Evolutionary conservation across 1,140 invertebrate species (phyloP).

Genomic region (Pectinophora gossypiella): DNA sequence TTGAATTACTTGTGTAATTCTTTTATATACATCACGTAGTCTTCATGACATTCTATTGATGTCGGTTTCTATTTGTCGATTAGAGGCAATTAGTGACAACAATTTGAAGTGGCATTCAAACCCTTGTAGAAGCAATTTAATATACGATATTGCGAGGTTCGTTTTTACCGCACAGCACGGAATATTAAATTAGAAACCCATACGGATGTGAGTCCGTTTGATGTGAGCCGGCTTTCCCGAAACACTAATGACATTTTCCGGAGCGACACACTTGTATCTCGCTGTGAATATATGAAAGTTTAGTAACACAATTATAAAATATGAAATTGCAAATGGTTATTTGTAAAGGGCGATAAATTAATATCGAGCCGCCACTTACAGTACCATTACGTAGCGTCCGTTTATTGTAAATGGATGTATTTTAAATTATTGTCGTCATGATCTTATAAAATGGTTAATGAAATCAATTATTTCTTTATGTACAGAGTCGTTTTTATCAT

Average conservation of each 20-base stretch:
- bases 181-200: conserved; percentile 65
- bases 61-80: neutral
- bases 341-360: too few species aligned
- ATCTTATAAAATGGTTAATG: too few species aligned
- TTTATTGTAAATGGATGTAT: too few species aligned
- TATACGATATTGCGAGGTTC: conserved; percentile 40
- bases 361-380: too few species aligned
- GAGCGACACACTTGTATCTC: conserved; percentile 17
- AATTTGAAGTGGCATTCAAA: conserved; percentile 14
- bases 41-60: neutral
- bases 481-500: too few species aligned
- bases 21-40: neutral
- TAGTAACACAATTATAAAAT: neutral
- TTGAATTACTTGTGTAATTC: neutral
- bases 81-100: neutral
- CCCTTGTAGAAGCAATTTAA: conserved; percentile 51
- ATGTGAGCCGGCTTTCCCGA: conserved; percentile 45
- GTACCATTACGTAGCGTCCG: too few species aligned
- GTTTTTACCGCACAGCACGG: conserved; percentile 54
- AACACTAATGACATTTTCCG: conserved; percentile 65
- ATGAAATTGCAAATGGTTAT: neutral
- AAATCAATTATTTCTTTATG: too few species aligned
- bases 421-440: too few species aligned
- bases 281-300: neutral
- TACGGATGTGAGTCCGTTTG: conserved; percentile 59